Evolutionary conservation across 2,113 vertebrate species (phyloP).

Genomic region (Emberiza fucata): DNA sequence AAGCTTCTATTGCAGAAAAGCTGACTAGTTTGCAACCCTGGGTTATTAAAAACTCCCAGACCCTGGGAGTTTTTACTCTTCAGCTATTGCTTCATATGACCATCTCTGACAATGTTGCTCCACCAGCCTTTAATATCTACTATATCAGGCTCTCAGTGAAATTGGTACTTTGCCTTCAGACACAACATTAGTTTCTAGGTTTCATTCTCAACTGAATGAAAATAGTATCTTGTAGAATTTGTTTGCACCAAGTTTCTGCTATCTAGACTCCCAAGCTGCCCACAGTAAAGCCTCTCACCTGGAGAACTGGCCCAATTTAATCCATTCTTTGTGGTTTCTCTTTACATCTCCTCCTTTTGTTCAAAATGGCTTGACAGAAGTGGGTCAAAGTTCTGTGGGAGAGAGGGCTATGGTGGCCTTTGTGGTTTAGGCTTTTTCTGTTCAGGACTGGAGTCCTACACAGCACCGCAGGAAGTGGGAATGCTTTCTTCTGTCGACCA

Average conservation of each 20-base stretch:
- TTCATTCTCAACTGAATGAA: neutral
- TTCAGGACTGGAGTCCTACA: neutral
- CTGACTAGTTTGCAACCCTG: neutral
- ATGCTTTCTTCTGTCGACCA: neutral
- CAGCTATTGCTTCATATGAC: neutral
- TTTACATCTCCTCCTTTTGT: neutral
- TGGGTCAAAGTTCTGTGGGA: neutral
- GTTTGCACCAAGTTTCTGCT: neutral
- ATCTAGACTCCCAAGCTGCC: neutral
- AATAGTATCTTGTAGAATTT: neutral
- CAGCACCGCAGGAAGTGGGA: neutral
- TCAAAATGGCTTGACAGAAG: neutral
- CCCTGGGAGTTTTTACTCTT: neutral
- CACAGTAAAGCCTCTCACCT: neutral
- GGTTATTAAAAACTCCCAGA: neutral
- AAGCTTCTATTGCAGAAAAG: neutral
- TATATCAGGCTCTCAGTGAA: neutral
- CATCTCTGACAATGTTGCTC: neutral
- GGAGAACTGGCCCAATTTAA: neutral
- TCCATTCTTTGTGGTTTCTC: neutral
- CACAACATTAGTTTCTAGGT: neutral
- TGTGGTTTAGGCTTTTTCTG: neutral
- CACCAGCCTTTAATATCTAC: neutral
- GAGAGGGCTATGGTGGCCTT: neutral
- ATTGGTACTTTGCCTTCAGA: neutral